Evolutionary conservation across 2,888 invertebrate genomes (phyloP).

Genomic region (Pyralis farinalis): DNA sequence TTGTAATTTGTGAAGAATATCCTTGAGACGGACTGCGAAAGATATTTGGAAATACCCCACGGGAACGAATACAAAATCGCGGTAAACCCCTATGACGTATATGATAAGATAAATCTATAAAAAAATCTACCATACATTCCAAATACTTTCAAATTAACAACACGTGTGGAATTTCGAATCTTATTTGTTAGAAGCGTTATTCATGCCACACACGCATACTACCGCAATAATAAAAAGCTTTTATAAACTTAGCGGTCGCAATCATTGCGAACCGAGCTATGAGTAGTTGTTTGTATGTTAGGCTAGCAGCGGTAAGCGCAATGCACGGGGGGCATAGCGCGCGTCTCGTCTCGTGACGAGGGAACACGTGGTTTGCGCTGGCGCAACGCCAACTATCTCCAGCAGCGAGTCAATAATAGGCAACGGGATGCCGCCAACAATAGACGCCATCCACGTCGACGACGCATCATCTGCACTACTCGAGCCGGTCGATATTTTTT

Average conservation of each 20-base stretch:
- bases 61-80: too few relatives aligned
- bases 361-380: constrained; percentile 73
- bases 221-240: too few relatives aligned
- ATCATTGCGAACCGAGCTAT: constrained; percentile 9
- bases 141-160: background rate
- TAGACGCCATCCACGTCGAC: constrained; percentile 61
- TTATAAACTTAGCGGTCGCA: constrained; percentile 10
- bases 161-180: background rate
- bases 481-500: constrained; percentile 17
- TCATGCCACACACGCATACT: constrained; percentile 2
- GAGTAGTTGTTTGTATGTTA: background rate
- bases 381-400: constrained; percentile 76
- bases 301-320: background rate
- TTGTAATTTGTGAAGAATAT: too few relatives aligned
- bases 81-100: too few relatives aligned
- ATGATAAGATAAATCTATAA: too few relatives aligned
- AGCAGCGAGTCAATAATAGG: constrained; percentile 80
- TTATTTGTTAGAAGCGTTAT: constrained; percentile 13
- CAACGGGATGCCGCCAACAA: constrained; percentile 79
- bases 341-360: constrained; percentile 68
- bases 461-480: constrained; percentile 27
- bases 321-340: constrained; percentile 23
- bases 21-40: too few relatives aligned
- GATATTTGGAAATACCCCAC: too few relatives aligned
- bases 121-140: too few relatives aligned